Evolutionary conservation across 2,888 invertebrate genomes (phyloP).

Genomic region (Anoplius nigerrimus): DNA sequence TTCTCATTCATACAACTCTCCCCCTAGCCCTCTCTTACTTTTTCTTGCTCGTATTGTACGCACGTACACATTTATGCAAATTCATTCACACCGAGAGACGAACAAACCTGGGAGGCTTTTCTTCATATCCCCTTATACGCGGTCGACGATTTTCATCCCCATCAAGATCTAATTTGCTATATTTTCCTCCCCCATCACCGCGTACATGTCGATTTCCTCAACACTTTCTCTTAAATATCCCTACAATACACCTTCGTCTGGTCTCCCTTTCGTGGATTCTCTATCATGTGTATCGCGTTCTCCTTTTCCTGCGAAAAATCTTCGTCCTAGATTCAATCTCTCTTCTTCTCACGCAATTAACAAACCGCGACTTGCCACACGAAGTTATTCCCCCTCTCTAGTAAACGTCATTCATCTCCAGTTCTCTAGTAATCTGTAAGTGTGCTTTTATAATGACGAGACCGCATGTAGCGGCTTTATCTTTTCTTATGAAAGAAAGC

Average conservation of each 20-base stretch:
- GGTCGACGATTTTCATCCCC: neutral
- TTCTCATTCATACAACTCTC: slow-evolving; percentile 12
- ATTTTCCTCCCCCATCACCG: too few species aligned
- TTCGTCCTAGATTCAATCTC: too few species aligned
- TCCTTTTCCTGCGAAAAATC: too few species aligned
- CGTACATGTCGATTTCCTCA: too few species aligned
- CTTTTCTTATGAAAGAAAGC: slow-evolving; percentile 9
- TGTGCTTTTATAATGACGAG: neutral
- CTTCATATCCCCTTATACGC: neutral
- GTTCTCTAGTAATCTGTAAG: neutral
- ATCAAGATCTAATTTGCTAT: neutral
- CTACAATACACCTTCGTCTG: too few species aligned
- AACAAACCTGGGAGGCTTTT: neutral
- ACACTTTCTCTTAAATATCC: too few species aligned
- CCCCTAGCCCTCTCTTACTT: neutral
- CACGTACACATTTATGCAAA: neutral
- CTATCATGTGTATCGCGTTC: too few species aligned
- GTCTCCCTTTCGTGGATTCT: too few species aligned
- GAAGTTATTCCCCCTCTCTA: slow-evolving; percentile 3
- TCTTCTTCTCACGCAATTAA: neutral
- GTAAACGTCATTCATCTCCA: slow-evolving; percentile 3
- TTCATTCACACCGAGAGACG: neutral
- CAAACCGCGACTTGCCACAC: neutral
- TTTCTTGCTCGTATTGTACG: neutral
- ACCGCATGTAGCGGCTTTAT: slow-evolving; percentile 59